phyloP scores from a whole-genome alignment of 2,797 vertebrate species.

The Myripristis jacobus region DNA sequence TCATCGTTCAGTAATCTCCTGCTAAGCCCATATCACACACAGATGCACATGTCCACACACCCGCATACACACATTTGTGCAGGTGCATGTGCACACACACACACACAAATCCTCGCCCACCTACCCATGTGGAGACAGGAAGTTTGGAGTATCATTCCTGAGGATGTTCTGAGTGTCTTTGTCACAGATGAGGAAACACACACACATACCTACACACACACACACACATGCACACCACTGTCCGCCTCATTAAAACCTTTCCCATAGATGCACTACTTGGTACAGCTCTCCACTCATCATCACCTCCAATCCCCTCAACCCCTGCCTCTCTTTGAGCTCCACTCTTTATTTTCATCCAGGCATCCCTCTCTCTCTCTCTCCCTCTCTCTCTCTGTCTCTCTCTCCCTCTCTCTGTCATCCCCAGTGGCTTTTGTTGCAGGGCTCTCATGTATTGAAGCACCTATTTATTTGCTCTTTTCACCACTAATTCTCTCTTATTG shows the following conservation, averaged over 20 bases:
- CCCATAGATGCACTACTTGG: slow-evolving; percentile 92
- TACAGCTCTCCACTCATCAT: slow-evolving; percentile 92
- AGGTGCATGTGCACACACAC: slow-evolving; percentile 15
- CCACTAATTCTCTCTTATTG: slow-evolving; percentile 91
- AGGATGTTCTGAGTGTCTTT: slow-evolving; percentile 71
- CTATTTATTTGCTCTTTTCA: slow-evolving; percentile 99
- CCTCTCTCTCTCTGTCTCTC: slow-evolving; percentile 22
- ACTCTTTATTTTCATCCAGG: slow-evolving; percentile 94
- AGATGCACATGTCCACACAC: neutral
- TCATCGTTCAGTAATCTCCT: too few species aligned
- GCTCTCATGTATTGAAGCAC: slow-evolving; percentile 93
- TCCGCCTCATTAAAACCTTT: slow-evolving; percentile 97
- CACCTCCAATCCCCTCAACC: slow-evolving; percentile 80
- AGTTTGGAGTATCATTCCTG: slow-evolving; percentile 64
- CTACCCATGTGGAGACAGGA: slow-evolving; percentile 54
- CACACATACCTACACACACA: slow-evolving; percentile 33
- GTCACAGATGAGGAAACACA: slow-evolving; percentile 73
- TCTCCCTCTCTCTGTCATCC: slow-evolving; percentile 49
- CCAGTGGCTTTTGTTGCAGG: slow-evolving; percentile 88
- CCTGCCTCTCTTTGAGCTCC: slow-evolving; percentile 87
- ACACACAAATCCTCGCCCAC: slow-evolving; percentile 46
- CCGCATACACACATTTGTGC: neutral
- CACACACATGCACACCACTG: slow-evolving; percentile 33
- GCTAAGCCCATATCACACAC: neutral
- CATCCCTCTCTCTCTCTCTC: slow-evolving; percentile 33